Evolutionary conservation across 1,140 invertebrate species (phyloP), one percentile per base, ranked within the genome.

Genomic region (Ceratina australensis): DNA sequence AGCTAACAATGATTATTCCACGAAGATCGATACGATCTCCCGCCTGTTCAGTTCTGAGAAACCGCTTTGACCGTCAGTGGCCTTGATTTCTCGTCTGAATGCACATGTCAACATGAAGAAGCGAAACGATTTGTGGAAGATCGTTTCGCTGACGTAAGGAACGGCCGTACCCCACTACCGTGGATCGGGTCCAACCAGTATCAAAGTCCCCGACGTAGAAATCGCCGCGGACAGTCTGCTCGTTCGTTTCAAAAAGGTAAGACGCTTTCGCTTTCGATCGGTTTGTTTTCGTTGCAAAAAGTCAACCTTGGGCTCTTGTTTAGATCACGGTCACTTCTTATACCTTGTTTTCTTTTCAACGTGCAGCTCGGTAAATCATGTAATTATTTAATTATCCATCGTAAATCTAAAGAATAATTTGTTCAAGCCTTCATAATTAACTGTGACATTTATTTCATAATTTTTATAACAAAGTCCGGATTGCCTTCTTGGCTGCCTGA

Each of bases 161-260:
- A 61, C 54, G 49, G 33, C 5, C 5, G n/a, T 22, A 20, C 82
- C 86, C 87, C 87, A 87, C 87, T 78, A 82, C 7, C 49, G 16
- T 60, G 18, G 63, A 73, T 79, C 78, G 65, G 60, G 68, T 75
- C 72, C 80, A 81, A 87, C 69, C n/a, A n/a, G 82, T 83, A 87
- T 88, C 83, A 88, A 88, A 90, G 85, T 89, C 84, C 59, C 78
- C 67, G 73, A 15, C 63, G 69, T 81, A 78, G 73, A 72, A 78
- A 66, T 79, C 75, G 73, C 7, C 28, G 72, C 82, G 68, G 76
- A 77, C 86, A 90, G 88, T 91, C 66, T 63, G 80, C 60, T 83
- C 86, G 80, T 80, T 85, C 84, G 82, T 59, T 80, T 68, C 79
- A 59, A 71, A 71, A 80, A 89, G 89, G 90, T 90, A 89, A 88